These are phyloP conservation scores for Varanus komodoensis DNA, from an alignment of 2,113 vertebrate species.

Conservation along the genomic window DNA sequence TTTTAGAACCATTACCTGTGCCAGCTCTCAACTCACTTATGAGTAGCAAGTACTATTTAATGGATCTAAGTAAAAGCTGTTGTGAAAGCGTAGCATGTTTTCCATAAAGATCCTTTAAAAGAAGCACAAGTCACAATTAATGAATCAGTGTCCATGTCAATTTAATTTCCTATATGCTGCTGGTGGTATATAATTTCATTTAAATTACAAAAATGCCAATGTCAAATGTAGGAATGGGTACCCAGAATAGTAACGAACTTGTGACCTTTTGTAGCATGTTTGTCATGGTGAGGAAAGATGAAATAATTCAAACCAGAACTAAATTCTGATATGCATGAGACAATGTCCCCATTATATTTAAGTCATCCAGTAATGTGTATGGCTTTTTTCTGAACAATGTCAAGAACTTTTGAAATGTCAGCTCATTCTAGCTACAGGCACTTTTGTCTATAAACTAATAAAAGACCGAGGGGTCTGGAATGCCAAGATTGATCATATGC, in stretches of 20 bases:
- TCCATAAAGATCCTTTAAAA: accelerated
- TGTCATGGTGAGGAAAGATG: slow-evolving; percentile 37
- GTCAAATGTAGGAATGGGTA: slow-evolving; percentile 14
- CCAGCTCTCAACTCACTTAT: background rate
- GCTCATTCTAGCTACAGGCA: slow-evolving; percentile 43
- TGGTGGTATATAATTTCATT: slow-evolving; percentile 36
- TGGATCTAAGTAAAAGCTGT: background rate
- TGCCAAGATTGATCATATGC: slow-evolving; percentile 32
- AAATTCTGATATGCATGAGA: slow-evolving; percentile 11
- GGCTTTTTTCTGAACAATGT: slow-evolving; percentile 48
- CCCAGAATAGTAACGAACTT: slow-evolving; percentile 33
- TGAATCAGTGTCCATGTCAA: accelerated
- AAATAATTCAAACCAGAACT: slow-evolving; percentile 57
- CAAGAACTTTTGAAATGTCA: slow-evolving; percentile 77
- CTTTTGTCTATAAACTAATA: slow-evolving; percentile 55
- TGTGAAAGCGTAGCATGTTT: accelerated
- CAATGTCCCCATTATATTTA: slow-evolving; percentile 67
- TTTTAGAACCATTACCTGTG: background rate
- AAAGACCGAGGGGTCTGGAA: slow-evolving; percentile 40
- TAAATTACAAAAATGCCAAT: slow-evolving; percentile 34
- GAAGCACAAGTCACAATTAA: accelerated
- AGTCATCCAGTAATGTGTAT: slow-evolving; percentile 28
- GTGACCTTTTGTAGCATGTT: slow-evolving; percentile 50
- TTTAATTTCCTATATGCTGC: background rate
- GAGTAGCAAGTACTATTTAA: background rate